Evolutionary conservation across 2,797 vertebrate species (phyloP), one percentile per base, ranked within the genome.

Genomic region (Karalla daura): DNA sequence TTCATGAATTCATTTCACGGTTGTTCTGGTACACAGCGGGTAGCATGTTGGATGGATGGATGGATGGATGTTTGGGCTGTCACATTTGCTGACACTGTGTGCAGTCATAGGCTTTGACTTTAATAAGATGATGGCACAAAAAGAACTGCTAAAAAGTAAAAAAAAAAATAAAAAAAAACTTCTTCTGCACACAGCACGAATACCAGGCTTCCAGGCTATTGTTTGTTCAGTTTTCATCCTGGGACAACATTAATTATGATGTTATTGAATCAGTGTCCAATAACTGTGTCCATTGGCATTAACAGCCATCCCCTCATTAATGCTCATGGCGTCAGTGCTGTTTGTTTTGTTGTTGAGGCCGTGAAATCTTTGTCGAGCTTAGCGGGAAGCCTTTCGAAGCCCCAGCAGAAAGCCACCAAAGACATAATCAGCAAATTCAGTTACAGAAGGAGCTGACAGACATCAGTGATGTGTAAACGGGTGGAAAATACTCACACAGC

Each of bases 401-500:
- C 43, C 10, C 28, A 55, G 40, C 32, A 7, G 25, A 56, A 44
- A 33, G 15, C 27, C 55, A 41, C 47, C 23, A 62, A 45, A 28
- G n/a, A 35, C 55, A 41, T 52, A 32, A 62, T 70, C 40, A 41
- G 32, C 33, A 27, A 44, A 65, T 28, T 5, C 20, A 50, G 59
- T 6, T 17, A 43, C 67, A 59, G 70, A 28, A 18, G 61, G 47
- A 69, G 40, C 47, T 67, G 28, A 67, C 32, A 59, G 56, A 54
- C 46, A 78, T 73, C 60, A 80, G 30, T 45, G 33, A 37, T 23
- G 1, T 5, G n/a, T 47, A 58, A 76, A 79, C 54, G 41, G 28
- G 54, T 47, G 41, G 39, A 46, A 76, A 65, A 68, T 21, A 68
- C 58, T 60, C 41, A 41, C 39, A 5, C 53, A 70, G 69, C 49